Evolutionary conservation across 2,113 vertebrate species (phyloP), one percentile per base, ranked within the genome.

Genomic region (Cyanoramphus novaezelandiae): DNA sequence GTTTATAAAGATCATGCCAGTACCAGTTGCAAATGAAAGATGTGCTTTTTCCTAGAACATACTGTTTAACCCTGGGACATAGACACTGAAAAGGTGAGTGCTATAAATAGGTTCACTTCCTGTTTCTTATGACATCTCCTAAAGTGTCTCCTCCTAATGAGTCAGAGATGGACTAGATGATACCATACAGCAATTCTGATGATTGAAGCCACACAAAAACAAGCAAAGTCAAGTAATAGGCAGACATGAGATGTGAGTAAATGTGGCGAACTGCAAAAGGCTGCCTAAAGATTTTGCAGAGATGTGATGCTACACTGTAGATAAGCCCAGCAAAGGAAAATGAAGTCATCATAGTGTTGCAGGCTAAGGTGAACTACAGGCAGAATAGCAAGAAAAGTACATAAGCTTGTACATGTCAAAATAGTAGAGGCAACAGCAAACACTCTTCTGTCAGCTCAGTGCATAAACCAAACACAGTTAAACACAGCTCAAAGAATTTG

Each of bases 61-160:
- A 1, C 7, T 82, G 7, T 75, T 77, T 41, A 70, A 37, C 29
- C 39, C 6, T 57, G 37, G 25, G 53, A 52, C 8, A 3, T 18
- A 50, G 28, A 31, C 39, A 37, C 15, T 47, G 76, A 74, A 33
- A 76, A 77, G 53, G 68, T 41, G 14, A 59, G 18, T 0, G 0
- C 46, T 91, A 71, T 81, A 81, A 86, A 86, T 67, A 78, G 28
- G 6, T 59, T 53, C 6, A 4, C 28, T 95, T 95, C 80, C 64
- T 82, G 8, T 81, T 82, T 80, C 59, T 77, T 47, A 25, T 15
- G 21, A 17, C 46, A 18, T 82, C 50, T 91, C 53, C 4, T 46
- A 11, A 83, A 68, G 4, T 2, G 0, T 69, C 91, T 72, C 33
- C 24, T 93, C 21, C 17, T 25, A 14, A 12, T 63, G 60, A 77